Base-by-base conservation (phyloP, 2,113 vertebrate genomes). In the Nothobranchius kuhntae region DNA sequence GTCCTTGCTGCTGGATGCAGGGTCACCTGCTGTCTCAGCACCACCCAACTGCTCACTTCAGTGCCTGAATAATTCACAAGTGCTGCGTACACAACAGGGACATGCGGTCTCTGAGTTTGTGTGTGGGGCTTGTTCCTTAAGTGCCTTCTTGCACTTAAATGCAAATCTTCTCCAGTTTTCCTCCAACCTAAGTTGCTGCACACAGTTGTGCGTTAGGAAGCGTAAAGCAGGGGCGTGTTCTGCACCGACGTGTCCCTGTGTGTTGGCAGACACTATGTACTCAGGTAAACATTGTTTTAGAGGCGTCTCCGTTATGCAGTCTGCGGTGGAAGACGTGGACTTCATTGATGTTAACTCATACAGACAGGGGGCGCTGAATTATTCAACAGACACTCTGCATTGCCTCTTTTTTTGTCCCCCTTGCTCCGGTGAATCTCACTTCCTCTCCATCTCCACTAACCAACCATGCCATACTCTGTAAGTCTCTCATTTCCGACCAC, bases 361-460 rank as follows among this genome's bases (percentile, higher is more conserved):
- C 80, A 89, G 92, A 92, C 92, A 90, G 81, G 77, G 73, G 71
- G 65, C 61, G 14, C 73, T 94, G 89, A 93, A 93, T 93, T 87
- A 93, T 94, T 93, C 89, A 93, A 66, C 76, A 82, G 63, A 68
- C 82, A 68, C 83, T 84, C 81, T 80, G 71, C 48, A 24, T 55
- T 75, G 71, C 63, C 47, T 78, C 72, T 46, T 54, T 78, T 81
- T 74, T 65, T 62, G 79, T 13, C 72, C 66, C 45, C 51, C 59
- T 80, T 80, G 62, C 68, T 68, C 69, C 63, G 73, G 77, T 83
- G 77, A 86, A 87, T 83, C 78, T 78, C 65, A 72, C 85, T 80
- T 86, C 56, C 40, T 68, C 72, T 57, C 68, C 68, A 61, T 82
- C 80, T 71, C 56, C 53, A 61, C 68, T 69, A 82, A 79, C 59